phyloP scores from a whole-genome alignment of 2,797 vertebrate genomes.

The Aulostomus chinensis region DNA sequence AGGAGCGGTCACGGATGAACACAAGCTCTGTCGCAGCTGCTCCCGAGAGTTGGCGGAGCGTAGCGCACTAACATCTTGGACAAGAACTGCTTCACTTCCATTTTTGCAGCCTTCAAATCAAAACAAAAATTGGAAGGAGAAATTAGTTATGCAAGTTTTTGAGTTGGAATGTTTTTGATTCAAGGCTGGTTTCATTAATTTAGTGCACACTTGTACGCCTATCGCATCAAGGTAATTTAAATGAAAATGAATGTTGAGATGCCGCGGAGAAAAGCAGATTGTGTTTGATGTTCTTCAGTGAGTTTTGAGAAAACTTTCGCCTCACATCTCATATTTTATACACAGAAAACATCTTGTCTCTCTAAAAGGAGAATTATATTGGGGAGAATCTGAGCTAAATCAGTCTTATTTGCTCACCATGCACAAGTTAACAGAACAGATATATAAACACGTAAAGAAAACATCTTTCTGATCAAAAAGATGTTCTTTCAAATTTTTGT shows the following conservation, averaged over 20 bases:
- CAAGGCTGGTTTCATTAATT: conserved; percentile 25
- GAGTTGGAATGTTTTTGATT: conserved; percentile 12
- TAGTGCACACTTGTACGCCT: conserved; percentile 2
- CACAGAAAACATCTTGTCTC: no score
- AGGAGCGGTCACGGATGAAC: conserved; percentile 17
- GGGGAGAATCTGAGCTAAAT: no score
- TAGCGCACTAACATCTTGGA: conserved; percentile 17
- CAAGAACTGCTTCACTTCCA: not conserved
- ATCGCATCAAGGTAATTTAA: conserved; percentile 5
- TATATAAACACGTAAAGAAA: no score
- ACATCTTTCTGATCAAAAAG: no score
- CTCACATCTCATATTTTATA: no score
- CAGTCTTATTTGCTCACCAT: no score
- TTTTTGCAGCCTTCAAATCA: no score
- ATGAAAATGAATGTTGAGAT: conserved; percentile 1
- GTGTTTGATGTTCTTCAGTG: not conserved
- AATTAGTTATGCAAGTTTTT: conserved; percentile 3
- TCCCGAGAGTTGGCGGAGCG: conserved; percentile 8
- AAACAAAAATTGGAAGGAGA: not conserved
- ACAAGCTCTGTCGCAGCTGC: conserved; percentile 12
- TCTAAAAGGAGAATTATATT: no score
- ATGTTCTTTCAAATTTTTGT: no score
- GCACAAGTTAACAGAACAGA: no score
- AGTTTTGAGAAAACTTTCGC: no score
- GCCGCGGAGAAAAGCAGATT: not conserved